Base-by-base conservation (phyloP, 2,113 vertebrate genomes). In the Vidua chalybeata region DNA sequence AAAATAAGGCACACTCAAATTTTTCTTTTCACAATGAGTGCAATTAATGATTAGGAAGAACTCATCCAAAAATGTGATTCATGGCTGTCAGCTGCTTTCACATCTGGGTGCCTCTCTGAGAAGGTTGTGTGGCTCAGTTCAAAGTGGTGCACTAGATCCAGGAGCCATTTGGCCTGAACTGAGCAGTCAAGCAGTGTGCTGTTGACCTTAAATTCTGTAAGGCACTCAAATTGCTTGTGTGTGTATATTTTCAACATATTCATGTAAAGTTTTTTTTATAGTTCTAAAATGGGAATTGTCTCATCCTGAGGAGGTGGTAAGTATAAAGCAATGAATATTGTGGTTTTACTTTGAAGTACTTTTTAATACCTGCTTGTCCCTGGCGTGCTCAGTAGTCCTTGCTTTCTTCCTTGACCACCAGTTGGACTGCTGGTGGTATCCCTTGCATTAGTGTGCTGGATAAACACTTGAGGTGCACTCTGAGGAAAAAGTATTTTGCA, bases 391-490 rank as follows among this genome's bases (percentile, higher is more conserved):
- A 61, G 39, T 52, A 31, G 17, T 77, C 41, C 31, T 52, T 86
- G 33, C 56, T 68, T 84, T 73, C 28, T 11, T 74, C 69, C 51
- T 77, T 92, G 76, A 52, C 55, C 64, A 78, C 31, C 63, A 72
- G 31, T 41, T 74, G 76, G 76, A 63, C 49, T 87, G 76, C 69
- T 93, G 54, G 28, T 75, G 49, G 56, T 64, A 75, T 72, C 48
- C 24, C 35, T 92, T 78, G 37, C 51, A 74, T 86, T 90, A 90
- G 35, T 43, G 61, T 84, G 61, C 79, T 81, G 58, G 69, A 54
- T 94, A 78, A 95, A 94, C 93, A 94, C 88, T 86, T 92, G 76
- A 95, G 66, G 46, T 81, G 48, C 83, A 72, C 68, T 93, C 46
- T 63, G 56, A 84, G 37, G 45, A 81, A 61, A 89, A 94, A 88